Evolutionary conservation across 2,113 vertebrate genomes (phyloP).

Genomic region (Erythrocercus mccallii): DNA sequence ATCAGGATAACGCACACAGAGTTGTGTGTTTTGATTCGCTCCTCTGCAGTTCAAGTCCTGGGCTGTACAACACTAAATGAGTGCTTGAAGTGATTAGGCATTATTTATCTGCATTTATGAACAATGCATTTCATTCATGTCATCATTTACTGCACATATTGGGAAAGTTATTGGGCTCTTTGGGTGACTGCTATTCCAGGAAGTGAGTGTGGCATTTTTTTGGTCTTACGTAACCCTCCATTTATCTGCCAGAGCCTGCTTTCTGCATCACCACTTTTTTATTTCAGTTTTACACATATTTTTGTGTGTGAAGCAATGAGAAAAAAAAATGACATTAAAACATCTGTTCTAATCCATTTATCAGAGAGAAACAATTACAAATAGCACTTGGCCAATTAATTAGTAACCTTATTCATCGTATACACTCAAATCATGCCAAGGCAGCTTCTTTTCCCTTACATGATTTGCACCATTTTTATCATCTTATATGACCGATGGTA

Average conservation of each 20-base stretch:
- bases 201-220: background rate
- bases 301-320: background rate
- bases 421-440: constrained; percentile 35
- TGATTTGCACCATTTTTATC: constrained; percentile 42
- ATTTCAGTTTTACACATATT: background rate
- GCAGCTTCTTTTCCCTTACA: constrained; percentile 31
- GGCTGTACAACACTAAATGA: background rate
- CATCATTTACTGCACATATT: background rate
- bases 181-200: constrained; percentile 5
- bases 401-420: constrained; percentile 24
- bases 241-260: constrained; percentile 33
- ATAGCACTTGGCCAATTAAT: constrained; percentile 52
- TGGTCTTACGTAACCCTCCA: background rate
- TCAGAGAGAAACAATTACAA: constrained; percentile 52
- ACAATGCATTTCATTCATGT: constrained; percentile 33
- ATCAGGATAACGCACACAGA: background rate
- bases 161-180: constrained; percentile 29
- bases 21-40: background rate
- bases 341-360: constrained; percentile 51
- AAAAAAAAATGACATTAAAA: constrained; percentile 6
- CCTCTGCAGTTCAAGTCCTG: background rate
- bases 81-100: background rate
- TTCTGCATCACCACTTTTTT: background rate
- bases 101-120: constrained; percentile 25
- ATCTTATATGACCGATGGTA: background rate